Percentiles rank a stretch among this genome's conserved stretches.
These are phyloP conservation scores for Endomychus coccineus DNA, from an alignment of 2,888 invertebrate genomes.

Conservation along the genomic window DNA sequence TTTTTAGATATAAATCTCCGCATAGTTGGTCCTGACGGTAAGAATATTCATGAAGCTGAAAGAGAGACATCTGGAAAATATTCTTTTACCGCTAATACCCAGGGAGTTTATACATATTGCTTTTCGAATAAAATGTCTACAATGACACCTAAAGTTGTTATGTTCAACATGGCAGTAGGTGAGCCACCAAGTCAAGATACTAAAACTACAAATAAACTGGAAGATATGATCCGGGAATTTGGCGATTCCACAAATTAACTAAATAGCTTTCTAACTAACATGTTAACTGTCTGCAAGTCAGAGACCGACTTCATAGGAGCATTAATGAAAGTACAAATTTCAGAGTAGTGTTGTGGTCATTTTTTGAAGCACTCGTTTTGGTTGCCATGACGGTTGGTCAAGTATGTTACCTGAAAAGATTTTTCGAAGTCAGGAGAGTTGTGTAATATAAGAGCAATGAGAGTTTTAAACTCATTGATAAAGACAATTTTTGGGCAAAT, in stretches of 20 bases:
- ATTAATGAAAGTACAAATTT: constrained; percentile 99
- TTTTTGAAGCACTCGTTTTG: constrained; percentile 93
- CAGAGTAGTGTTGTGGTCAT: constrained; percentile 95
- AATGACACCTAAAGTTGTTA: constrained; percentile 95
- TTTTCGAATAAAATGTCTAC: constrained; percentile 98
- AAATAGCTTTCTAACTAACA: too few species aligned
- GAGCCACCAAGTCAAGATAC: constrained; percentile 63
- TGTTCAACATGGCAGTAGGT: constrained; percentile 95
- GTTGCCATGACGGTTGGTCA: constrained; percentile 95
- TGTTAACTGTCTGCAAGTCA: constrained; percentile 99
- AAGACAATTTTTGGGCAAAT: too few species aligned
- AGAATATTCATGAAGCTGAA: constrained; percentile 82
- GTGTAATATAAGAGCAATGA: too few species aligned
- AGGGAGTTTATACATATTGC: constrained; percentile 92
- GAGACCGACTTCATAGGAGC: constrained; percentile 91
- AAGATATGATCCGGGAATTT: constrained; percentile 95
- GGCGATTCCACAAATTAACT: too few species aligned
- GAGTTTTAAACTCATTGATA: too few species aligned
- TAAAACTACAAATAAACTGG: constrained; percentile 75
- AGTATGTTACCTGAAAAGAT: constrained; percentile 96
- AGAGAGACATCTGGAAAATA: constrained; percentile 95
- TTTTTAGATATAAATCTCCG: constrained; percentile 97
- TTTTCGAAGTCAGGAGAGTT: constrained; percentile 98
- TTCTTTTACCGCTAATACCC: constrained; percentile 87
- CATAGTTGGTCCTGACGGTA: constrained; percentile 88